Evolutionary conservation across 2,888 invertebrate genomes (phyloP), one percentile per base, ranked within the genome.

Genomic region (Caenorhabditis doughertyi): DNA sequence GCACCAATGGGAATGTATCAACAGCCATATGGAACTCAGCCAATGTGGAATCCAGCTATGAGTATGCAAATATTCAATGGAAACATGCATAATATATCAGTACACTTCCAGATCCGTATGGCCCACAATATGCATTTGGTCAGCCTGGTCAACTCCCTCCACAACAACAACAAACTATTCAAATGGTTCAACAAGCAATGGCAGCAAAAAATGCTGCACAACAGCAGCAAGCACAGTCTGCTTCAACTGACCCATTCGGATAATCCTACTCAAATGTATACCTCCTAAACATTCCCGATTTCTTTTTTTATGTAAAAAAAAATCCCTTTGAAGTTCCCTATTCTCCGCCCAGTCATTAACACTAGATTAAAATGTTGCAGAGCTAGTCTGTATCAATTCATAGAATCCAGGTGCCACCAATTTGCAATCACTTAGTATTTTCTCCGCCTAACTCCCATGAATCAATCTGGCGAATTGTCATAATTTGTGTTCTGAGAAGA

Each of bases 1-100:
- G 67, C 79, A 16, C 76, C 83, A 21, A 80, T 83, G 79, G 79
- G 79, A 32, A 77, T 62, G 64, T 83, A 79, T 35, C 49, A 39
- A 16, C 83, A 73, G 39, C 79, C 49, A 23, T 79, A 68, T 42
- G 62, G 53, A 25, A 64, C 62, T 1, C 83, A 79, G 27, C 73
- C 72, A 29, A 80, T 83, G 76, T 83, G 79, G 79, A 65, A 74
- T 51, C 83, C 73, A 13, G 60, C 49, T 8, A 81, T 81, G 76
- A 76, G 82, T 65, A 21, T 23, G 51, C 23, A 3, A 1, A 23
- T 21, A 11, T 23, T 23, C 4, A 58, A 32, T 5, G 27, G 2
- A n/a, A 16, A 27, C 32, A 4, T 2, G 11, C 21, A 18, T 29
- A 18, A 21, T 7, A 35, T 62, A 27, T 1, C 16, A 18, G 18